Conservation (phyloP, 2,888 invertebrate genomes). For the Synergus japonicus region DNA sequence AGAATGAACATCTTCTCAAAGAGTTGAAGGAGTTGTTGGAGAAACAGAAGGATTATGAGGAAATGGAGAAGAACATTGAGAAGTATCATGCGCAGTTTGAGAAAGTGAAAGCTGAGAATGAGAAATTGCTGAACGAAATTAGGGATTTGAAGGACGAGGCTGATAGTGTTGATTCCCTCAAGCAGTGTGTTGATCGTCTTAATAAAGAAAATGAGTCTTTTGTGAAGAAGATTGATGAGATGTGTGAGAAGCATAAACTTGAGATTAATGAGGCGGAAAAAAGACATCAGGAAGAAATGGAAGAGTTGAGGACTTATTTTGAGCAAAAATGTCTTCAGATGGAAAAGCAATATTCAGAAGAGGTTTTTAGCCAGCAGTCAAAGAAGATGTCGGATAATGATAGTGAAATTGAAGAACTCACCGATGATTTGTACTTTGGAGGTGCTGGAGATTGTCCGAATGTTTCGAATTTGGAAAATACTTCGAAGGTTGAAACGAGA, state of each 20-base stretch:
- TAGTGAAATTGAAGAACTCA: conserved; percentile 76
- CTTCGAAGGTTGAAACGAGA: conserved; percentile 36
- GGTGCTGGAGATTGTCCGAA: conserved; percentile 65
- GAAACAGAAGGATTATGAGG: conserved; percentile 59
- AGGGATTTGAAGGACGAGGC: conserved; percentile 55
- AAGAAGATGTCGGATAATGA: conserved; percentile 79
- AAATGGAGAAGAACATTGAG: conserved; percentile 56
- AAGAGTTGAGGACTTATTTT: conserved; percentile 87
- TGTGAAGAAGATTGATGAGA: conserved; percentile 56
- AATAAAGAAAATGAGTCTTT: conserved; percentile 62
- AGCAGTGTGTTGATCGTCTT: conserved; percentile 57
- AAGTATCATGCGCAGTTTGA: conserved; percentile 51
- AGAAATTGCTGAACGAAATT: conserved; percentile 57
- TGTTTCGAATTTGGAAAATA: conserved; percentile 50
- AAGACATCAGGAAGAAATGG: conserved; percentile 87
- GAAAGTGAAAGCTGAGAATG: conserved; percentile 57
- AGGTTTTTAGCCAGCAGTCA: conserved; percentile 84
- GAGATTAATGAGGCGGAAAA: conserved; percentile 81
- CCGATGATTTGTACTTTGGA: conserved; percentile 75
- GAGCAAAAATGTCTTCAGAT: conserved; percentile 89
- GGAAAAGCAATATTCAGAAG: conserved; percentile 88
- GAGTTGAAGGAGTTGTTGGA: conserved; percentile 52
- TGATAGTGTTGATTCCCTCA: conserved; percentile 52
- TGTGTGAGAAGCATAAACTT: conserved; percentile 78
- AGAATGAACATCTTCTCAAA: conserved; percentile 11